Percentiles rank a stretch among this genome's conserved stretches.
Evolutionary conservation across 2,113 vertebrate species (phyloP).

Genomic region (Neotoma lepida): DNA sequence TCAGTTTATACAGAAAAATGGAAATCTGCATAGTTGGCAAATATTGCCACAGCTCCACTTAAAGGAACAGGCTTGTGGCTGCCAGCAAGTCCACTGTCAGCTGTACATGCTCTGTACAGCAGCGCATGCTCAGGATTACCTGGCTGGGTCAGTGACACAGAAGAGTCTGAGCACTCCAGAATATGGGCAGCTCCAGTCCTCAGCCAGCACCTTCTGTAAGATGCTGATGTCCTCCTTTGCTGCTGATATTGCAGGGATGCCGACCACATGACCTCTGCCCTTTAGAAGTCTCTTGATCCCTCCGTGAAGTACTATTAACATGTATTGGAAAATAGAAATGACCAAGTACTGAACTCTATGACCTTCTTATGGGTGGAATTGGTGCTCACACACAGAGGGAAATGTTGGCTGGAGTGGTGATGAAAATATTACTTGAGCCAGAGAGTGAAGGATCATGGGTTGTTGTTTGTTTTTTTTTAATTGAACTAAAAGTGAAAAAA

Average conservation of each 20-base stretch:
- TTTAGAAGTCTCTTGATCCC: background rate
- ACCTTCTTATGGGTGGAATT: background rate
- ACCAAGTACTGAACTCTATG: background rate
- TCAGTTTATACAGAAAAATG: background rate
- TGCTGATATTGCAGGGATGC: background rate
- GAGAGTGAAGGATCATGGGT: background rate
- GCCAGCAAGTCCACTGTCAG: background rate
- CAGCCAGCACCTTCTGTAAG: background rate
- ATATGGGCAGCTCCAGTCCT: background rate
- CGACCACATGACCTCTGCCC: background rate
- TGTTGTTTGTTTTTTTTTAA: constrained; percentile 45
- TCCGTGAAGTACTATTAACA: background rate
- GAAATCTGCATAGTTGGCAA: background rate
- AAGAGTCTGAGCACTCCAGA: background rate
- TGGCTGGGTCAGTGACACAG: background rate
- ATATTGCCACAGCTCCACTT: background rate
- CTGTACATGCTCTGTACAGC: background rate
- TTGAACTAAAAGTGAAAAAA: background rate
- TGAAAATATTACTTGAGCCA: background rate
- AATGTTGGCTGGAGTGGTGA: background rate
- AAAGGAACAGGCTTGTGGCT: background rate
- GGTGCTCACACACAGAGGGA: background rate
- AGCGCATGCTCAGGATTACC: background rate
- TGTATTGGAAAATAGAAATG: background rate
- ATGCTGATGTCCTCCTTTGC: background rate